Base-by-base conservation (phyloP, 2,113 vertebrate genomes). In the Cyanistes caeruleus region DNA sequence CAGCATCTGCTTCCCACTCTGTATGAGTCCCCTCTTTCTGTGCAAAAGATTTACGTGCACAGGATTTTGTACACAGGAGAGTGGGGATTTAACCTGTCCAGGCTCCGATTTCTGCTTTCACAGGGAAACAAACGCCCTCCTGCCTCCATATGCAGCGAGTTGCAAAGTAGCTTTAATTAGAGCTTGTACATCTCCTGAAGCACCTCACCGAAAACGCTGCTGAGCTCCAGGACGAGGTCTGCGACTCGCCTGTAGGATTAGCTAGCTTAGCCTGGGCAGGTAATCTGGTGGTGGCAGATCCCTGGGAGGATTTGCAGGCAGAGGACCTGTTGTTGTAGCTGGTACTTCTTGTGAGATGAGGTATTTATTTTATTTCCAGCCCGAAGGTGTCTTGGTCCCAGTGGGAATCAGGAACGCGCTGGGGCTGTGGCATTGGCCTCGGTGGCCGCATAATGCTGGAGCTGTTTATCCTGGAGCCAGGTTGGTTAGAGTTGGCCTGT, bases 251-350 rank as follows among this genome's bases (percentile, higher is more conserved):
- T 75, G 75, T 23, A 37, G 89, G 96, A 95, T 93, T 95, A 97
- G 37, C 76, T 63, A 20, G 89, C 76, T 89, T 93, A 92, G 89
- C 67, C 92, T 78, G 89, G 84, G 56, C 31, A 31, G 69, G 84
- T 95, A 92, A 95, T 95, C 83, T 93, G 84, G 64, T 43, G 77
- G 88, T 76, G 86, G 88, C 93, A 94, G 94, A 90, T 93, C 88
- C 90, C 76, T 2, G 5, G 80, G 80, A 93, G 92, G 90, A 93
- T 94, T 90, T 95, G 65, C 62, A 53, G 83, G 85, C 90, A 64
- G 64, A 88, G 60, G 72, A 78, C 58, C 69, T 95, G 83, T 93
- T 74, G 79, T 88, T 84, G 64, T 75, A 78, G 60, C 56, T 78
- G 69, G 37, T 79, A 23, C 60, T 89, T 63, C 86, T 77, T 60